These are phyloP conservation scores for Drosophila yooni DNA, from an alignment of 2,888 invertebrate species.

Conservation along the genomic window DNA sequence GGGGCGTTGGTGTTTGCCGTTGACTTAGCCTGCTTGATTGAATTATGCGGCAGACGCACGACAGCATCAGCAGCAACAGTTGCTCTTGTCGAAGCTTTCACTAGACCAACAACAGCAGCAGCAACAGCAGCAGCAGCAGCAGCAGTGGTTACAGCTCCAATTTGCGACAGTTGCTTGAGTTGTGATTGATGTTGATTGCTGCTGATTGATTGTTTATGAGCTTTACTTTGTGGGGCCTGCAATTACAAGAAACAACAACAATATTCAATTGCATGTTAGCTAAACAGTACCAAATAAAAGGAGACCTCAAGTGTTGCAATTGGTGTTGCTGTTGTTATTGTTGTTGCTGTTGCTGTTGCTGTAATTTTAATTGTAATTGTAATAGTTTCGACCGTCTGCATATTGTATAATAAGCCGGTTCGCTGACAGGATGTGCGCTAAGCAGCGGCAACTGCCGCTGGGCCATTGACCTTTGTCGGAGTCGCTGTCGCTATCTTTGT, in stretches of 20 bases:
- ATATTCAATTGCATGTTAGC: slow-evolving; percentile 36
- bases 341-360: slow-evolving; percentile 4
- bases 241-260: slow-evolving; percentile 54
- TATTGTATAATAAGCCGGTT: slow-evolving; percentile 69
- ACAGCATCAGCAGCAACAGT: slow-evolving; percentile 19
- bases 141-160: slow-evolving; percentile 51
- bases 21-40: slow-evolving; percentile 56
- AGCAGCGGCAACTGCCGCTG: slow-evolving; percentile 25
- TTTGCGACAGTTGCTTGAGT: slow-evolving; percentile 61
- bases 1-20: slow-evolving; percentile 44
- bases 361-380: neutral
- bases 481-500: slow-evolving; percentile 29
- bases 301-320: slow-evolving; percentile 13
- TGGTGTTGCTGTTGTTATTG: slow-evolving; percentile 10
- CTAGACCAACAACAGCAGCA: slow-evolving; percentile 34
- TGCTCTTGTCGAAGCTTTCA: slow-evolving; percentile 46
- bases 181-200: slow-evolving; percentile 62
- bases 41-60: slow-evolving; percentile 59
- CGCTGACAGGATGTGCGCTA: slow-evolving; percentile 64
- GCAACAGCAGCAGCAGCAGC: slow-evolving; percentile 15
- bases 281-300: neutral
- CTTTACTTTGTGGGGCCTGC: slow-evolving; percentile 45
- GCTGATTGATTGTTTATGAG: slow-evolving; percentile 56
- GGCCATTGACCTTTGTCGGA: slow-evolving; percentile 48
- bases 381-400: slow-evolving; percentile 24